Base-by-base conservation (phyloP, 2,797 vertebrate genomes). In the Microctenopoma lineatum region DNA sequence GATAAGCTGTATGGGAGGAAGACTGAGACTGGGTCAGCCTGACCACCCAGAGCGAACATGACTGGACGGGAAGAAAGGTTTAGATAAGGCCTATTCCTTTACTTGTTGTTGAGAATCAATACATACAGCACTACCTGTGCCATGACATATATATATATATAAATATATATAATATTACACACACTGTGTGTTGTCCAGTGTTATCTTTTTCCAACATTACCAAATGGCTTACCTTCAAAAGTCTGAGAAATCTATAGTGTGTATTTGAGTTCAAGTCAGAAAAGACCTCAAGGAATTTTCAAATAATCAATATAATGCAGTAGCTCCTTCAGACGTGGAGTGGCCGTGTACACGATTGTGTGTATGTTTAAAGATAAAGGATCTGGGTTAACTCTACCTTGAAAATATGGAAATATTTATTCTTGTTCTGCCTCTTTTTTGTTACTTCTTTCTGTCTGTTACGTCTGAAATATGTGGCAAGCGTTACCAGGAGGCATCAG, bases 371-470 rank as follows among this genome's bases (percentile, higher is more conserved):
- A 68, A 63, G 58, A 70, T 66, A 76, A 70, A 25, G 25, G 38
- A 57, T 39, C 11, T 7, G 12, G 26, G 62, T 59, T 61, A 80
- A 75, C 36, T 61, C 29, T 61, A 77, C 59, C 55, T 46, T 41
- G 53, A 85, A 55, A 65, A 73, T 77, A 79, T 85, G 73, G 73
- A 82, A 83, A 68, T 47, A 61, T 66, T 68, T 71, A 27, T 75
- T 71, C 87, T 76, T 87, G 73, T 86, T 79, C 53, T 54, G 18
- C 64, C 61, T 64, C 48, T n/a, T 57, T 54, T 82, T 75, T 83
- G 52, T 76, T 79, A 57, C 51, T 48, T 44, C 25, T 74, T 82
- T 66, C 46, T 62, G 47, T 74, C 61, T 84, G 50, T 64, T 78
- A 51, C 77, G 9, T 66, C 65, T 72, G 69, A 70, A 69, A 66